Evolutionary conservation across 2,888 invertebrate genomes (phyloP), one percentile per base, ranked within the genome.

Genomic region (Cantharis flavilabris): DNA sequence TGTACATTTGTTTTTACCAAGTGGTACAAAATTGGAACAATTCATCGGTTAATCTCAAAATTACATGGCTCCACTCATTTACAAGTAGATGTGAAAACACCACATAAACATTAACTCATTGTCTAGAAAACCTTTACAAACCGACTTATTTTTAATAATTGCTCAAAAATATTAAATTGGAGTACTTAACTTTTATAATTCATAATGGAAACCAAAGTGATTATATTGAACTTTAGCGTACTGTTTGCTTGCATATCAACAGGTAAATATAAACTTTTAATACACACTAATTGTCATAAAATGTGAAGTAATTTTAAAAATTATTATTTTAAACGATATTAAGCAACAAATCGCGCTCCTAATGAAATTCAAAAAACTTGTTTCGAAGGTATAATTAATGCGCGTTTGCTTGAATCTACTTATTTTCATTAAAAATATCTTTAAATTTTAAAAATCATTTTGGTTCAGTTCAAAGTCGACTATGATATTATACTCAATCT

Each of bases 81-180:
- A 28, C 73, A 73, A 69, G 62, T 62, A 26, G 3, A 28, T 26
- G 73, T 69, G 33, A 63, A 69, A 73, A 28, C 49, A 20, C 3
- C 20, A 73, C 33, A 62, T 18, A 73, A 73, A 73, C 28, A 73
- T 14, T 16, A 33, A 20, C 30, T 20, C 67, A 69, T 70, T 63
- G 69, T 64, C 13, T 62, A 62, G 14, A 74, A 74, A 70, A 62
- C 74, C 14, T 73, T 13, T 7, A 70, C 64, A 74, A 74, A 74
- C 14, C 70, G 70, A 64, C 70, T 74, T 62, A n/a, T 64, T 13
- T 63, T 64, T 20, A 20, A 63, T 73, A 69, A 69, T 62, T 26
- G 9, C 49, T 26, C 16, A 11, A 65, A 20, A 5, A 11, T 70
- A 49, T 62, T 18, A 49, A 33, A n/a, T 23, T 73, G 65, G 20